phyloP scores from a whole-genome alignment of 1,140 invertebrate genomes.

The Ceratina calcarata region DNA sequence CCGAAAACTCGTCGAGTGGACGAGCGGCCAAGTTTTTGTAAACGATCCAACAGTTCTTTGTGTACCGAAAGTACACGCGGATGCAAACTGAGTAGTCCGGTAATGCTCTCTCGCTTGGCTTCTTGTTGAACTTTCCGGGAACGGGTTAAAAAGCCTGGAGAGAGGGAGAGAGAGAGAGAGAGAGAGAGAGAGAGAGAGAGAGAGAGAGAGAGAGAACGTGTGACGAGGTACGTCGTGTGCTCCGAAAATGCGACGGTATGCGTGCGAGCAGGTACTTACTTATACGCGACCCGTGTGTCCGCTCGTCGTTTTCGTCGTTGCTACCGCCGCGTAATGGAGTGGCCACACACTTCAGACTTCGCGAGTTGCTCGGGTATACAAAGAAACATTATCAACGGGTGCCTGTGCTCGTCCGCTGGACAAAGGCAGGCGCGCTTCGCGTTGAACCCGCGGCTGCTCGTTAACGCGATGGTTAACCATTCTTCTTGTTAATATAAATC shows the following conservation, averaged over 20 bases:
- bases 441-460: no score
- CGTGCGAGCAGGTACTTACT: neutral
- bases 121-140: conserved; percentile 32
- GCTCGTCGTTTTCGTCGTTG: conserved; percentile 47
- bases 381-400: conserved; percentile 8
- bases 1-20: conserved; percentile 19
- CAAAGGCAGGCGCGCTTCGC: neutral
- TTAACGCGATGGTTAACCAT: no score
- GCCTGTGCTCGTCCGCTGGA: neutral
- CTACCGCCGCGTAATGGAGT: conserved; percentile 66
- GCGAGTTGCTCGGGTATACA: conserved; percentile 17
- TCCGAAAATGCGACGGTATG: neutral
- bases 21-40: conserved; percentile 56
- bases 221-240: no score
- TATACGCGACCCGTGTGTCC: conserved; percentile 1
- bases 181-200: no score
- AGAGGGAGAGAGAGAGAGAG: no score
- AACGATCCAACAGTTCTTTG: conserved; percentile 49
- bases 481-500: no score
- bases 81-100: neutral
- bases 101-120: conserved; percentile 5
- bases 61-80: conserved; percentile 45
- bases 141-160: conserved; percentile 3
- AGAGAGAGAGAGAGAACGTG: no score
- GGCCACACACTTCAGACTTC: conserved; percentile 55